A percentile compares a stretch with the other conserved stretches of the same genome.
phyloP scores from a whole-genome alignment of 1,140 invertebrate genomes.

The Propsilocerus akamusi region DNA sequence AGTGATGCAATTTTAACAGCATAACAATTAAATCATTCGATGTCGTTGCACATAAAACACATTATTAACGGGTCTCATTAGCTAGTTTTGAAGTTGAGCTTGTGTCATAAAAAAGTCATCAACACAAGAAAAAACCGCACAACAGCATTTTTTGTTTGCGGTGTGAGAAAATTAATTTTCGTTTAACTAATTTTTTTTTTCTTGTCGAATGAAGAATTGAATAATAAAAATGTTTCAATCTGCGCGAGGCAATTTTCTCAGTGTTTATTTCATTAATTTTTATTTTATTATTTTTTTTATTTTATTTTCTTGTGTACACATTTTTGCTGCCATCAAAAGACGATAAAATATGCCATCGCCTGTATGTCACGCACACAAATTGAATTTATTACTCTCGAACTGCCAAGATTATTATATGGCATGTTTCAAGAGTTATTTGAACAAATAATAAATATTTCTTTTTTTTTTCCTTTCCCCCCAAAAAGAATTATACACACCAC shows the following conservation, averaged over 20 bases:
- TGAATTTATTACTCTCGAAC: conserved; percentile 3
- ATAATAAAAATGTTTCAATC: neutral
- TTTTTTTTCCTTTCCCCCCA: neutral
- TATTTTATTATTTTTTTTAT: too few species aligned
- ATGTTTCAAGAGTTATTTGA: conserved; percentile 4
- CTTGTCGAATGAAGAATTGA: neutral
- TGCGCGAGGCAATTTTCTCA: neutral
- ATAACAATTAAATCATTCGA: too few species aligned
- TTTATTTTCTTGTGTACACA: conserved; percentile 2
- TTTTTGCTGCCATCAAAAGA: conserved; percentile 4
- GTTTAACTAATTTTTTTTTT: neutral
- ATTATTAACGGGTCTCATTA: neutral
- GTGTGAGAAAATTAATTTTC: conserved; percentile 3
- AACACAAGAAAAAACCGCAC: too few species aligned
- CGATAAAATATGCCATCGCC: conserved; percentile 3
- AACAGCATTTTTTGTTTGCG: neutral
- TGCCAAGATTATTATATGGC: conserved; percentile 3
- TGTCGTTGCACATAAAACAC: neutral
- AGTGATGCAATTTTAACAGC: too few species aligned
- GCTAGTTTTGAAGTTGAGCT: neutral
- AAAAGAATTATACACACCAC: neutral
- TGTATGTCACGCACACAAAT: conserved; percentile 3
- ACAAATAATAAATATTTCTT: conserved; percentile 3
- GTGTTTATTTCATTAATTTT: neutral
- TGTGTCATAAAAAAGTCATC: conserved; percentile 2